A percentile compares a stretch with the other conserved stretches of the same genome.
phyloP scores from a whole-genome alignment of 2,797 vertebrate species.

The Danio albolineatus region DNA sequence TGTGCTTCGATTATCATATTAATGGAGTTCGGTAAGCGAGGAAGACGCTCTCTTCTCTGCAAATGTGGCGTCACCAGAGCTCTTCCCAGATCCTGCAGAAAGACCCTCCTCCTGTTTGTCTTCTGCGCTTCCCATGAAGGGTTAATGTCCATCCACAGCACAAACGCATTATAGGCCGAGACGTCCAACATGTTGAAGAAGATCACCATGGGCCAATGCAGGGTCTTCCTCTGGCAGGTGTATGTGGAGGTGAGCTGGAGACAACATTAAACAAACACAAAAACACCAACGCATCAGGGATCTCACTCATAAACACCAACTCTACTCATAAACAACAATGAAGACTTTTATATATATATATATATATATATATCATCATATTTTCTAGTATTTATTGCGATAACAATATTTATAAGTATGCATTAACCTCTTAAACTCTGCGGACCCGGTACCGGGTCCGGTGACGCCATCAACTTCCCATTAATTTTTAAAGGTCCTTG shows the following conservation, averaged over 20 bases:
- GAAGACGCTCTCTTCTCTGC: background rate
- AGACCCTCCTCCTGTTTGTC: background rate
- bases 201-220: constrained; percentile 39
- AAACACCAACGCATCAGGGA: background rate
- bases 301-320: too few species aligned
- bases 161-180: constrained; percentile 46
- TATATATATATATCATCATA: too few species aligned
- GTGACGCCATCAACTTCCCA: too few species aligned
- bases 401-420: too few species aligned
- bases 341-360: too few species aligned
- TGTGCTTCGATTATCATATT: background rate
- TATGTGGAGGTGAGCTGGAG: constrained; percentile 6
- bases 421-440: too few species aligned
- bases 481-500: too few species aligned
- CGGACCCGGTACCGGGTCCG: too few species aligned
- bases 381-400: too few species aligned
- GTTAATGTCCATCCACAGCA: constrained; percentile 39
- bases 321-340: too few species aligned
- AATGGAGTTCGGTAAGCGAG: background rate
- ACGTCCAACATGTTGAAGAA: constrained; percentile 52
- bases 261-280: background rate
- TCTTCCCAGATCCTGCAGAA: constrained; percentile 8
- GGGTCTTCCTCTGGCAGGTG: background rate
- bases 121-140: background rate
- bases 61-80: constrained; percentile 2